phyloP scores from a whole-genome alignment of 1,140 invertebrate species.

The Pseudomyrmex gracilis region DNA sequence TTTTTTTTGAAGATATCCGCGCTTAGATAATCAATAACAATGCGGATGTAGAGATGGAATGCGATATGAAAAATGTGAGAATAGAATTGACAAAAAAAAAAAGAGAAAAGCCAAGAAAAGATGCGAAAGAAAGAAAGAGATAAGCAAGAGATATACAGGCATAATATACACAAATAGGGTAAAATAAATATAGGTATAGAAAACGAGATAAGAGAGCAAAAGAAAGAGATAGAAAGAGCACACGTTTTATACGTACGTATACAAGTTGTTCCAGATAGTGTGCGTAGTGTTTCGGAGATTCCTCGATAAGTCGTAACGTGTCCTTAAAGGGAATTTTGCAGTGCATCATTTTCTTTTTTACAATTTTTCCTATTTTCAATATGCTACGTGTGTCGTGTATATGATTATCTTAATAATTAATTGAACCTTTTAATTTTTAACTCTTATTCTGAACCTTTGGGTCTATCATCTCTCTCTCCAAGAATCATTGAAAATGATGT shows the following conservation, averaged over 20 bases:
- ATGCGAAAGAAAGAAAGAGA: not conserved
- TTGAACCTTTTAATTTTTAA: too few species aligned
- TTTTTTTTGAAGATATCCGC: not conserved
- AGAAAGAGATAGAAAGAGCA: slow-evolving; percentile 12
- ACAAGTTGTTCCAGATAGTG: slow-evolving; percentile 11
- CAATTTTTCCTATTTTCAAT: not conserved
- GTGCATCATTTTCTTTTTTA: slow-evolving; percentile 22
- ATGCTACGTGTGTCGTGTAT: too few species aligned
- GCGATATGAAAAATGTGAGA: not conserved
- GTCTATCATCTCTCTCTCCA: too few species aligned
- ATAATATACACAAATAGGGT: slow-evolving; percentile 7
- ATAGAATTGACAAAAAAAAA: not conserved
- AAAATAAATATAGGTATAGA: not conserved
- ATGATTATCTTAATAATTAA: too few species aligned
- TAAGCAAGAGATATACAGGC: not conserved
- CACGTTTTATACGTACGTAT: slow-evolving; percentile 39
- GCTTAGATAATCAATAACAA: slow-evolving; percentile 7
- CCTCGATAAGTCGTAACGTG: slow-evolving; percentile 33
- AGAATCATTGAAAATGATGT: too few species aligned
- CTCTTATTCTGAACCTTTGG: too few species aligned
- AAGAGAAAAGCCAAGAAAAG: not conserved
- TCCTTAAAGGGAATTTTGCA: slow-evolving; percentile 33
- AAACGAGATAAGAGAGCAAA: slow-evolving; percentile 3
- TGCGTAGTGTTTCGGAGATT: slow-evolving; percentile 27
- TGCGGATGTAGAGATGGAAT: not conserved